Base-by-base conservation (phyloP, 2,797 vertebrate species). In the Hyperoplus immaculatus region DNA sequence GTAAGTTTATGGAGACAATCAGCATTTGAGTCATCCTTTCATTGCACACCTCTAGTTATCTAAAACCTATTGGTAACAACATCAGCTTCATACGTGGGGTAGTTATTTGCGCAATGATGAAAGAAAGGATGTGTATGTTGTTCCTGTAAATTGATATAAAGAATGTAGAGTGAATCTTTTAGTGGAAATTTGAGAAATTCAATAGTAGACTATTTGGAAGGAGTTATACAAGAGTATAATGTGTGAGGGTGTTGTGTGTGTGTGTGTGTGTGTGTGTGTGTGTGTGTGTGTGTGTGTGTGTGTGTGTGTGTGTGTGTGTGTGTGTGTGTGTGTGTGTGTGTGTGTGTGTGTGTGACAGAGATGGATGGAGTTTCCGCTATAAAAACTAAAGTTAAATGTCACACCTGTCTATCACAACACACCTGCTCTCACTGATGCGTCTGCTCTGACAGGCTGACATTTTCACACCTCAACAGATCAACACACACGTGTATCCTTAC, bases 381-480 rank as follows among this genome's bases (percentile, higher is more conserved):
- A 86, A 94, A 94, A 92, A 91, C 86, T 88, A 86, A 93, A 94
- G 87, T 92, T 94, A 96, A 95, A 95, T 96, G 95, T 94, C 95
- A 96, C 88, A 91, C 92, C 94, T 94, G 94, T 93, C 95, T 76
- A 82, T 95, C 94, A 93, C 78, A 75, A 89, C 90, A 92, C 88
- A 87, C 85, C 88, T 89, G 89, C 88, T 88, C 85, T 87, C 86
- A 78, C 74, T 85, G 89, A 92, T 75, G 90, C 54, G 39, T 80
- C 75, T 62, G 77, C 86, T 82, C 86, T 81, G 92, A 88, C 92
- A 93, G 91, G 81, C 80, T 95, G 94, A 91, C 94, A 95, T 95
- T 94, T 95, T 91, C 89, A 88, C 89, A 91, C 89, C 81, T 87
- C 51, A 72, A 53, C 73, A 85, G 70, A 90, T 79, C 77, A 89